Conservation (phyloP, 2,113 vertebrate genomes). For the Elgaria multicarinata region DNA sequence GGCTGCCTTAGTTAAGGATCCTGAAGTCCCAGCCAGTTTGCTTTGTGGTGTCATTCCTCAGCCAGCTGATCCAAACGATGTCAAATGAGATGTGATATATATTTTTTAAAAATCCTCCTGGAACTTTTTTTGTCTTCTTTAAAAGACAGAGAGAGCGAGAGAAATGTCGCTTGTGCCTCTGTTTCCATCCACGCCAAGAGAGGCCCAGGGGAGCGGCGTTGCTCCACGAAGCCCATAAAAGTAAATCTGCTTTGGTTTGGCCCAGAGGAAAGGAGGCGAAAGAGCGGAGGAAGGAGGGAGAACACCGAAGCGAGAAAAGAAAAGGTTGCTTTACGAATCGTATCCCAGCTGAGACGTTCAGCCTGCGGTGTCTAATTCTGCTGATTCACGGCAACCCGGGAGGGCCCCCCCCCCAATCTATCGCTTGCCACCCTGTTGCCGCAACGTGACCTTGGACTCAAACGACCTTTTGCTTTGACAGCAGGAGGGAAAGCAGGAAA, state of each 20-base stretch:
- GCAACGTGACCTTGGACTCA: constrained; percentile 68
- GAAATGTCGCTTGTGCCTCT: constrained; percentile 28
- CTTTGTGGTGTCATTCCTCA: neutral
- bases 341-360: neutral
- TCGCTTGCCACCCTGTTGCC: neutral
- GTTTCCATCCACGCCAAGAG: neutral
- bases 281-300: neutral
- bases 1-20: neutral
- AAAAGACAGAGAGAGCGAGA: constrained; percentile 42
- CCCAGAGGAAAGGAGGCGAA: neutral
- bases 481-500: constrained; percentile 13
- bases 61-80: neutral
- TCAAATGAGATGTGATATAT: constrained; percentile 7
- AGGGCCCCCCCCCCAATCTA: neutral
- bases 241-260: neutral
- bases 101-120: constrained; percentile 34
- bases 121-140: constrained; percentile 1
- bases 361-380: constrained; percentile 25
- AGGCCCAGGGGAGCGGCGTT: constrained; percentile 37
- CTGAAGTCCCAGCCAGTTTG: neutral
- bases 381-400: constrained; percentile 57
- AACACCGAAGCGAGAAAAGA: constrained; percentile 14
- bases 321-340: neutral
- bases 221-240: neutral
- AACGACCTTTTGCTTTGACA: constrained; percentile 23